phyloP scores from a whole-genome alignment of 2,113 vertebrate species.

The Psittacara wagleri region DNA sequence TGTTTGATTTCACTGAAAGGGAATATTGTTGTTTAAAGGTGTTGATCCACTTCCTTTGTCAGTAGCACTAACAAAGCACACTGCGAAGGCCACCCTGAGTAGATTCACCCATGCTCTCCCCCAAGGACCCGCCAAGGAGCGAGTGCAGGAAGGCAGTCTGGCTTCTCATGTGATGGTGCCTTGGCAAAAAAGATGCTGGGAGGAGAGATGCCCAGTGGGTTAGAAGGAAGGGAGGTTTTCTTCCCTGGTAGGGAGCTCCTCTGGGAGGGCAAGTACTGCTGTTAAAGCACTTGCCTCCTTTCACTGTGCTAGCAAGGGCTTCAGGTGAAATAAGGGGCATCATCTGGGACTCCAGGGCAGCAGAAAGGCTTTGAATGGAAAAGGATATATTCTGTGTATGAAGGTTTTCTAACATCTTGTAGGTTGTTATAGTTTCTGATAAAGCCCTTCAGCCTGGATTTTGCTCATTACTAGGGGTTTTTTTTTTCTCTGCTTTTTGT shows the following conservation, averaged over 20 bases:
- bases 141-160: neutral
- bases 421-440: neutral
- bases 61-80: neutral
- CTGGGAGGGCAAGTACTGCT: neutral
- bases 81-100: neutral
- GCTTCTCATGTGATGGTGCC: neutral
- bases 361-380: neutral
- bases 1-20: neutral
- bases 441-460: neutral
- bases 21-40: neutral
- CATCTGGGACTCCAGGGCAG: neutral
- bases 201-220: neutral
- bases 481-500: neutral
- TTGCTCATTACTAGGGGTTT: neutral
- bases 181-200: neutral
- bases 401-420: neutral
- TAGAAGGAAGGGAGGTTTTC: conserved; percentile 1
- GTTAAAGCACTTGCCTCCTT: neutral
- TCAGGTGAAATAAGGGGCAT: neutral
- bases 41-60: neutral
- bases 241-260: neutral
- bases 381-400: neutral
- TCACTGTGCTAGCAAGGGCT: neutral
- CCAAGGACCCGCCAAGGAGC: neutral
- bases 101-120: neutral